A percentile compares a stretch with the other conserved stretches of the same genome.
Evolutionary conservation across 2,113 vertebrate species (phyloP).

Genomic region (Acrocephalus kingi): DNA sequence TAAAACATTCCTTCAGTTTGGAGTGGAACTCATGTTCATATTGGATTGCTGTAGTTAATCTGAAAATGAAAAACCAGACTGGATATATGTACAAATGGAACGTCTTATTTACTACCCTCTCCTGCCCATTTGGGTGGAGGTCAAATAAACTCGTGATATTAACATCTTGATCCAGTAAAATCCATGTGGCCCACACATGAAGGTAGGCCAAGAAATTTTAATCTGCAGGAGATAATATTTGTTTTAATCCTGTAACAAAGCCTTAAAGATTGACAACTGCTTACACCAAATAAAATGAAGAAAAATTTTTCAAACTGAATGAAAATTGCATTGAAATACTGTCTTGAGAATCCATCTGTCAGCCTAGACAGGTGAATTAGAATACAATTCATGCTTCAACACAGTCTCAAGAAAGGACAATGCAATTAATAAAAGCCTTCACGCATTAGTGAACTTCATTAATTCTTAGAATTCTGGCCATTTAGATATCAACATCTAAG

Average conservation of each 20-base stretch:
- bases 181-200: neutral
- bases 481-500: neutral
- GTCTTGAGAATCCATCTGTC: neutral
- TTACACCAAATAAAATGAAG: neutral
- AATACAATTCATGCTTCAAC: neutral
- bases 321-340: neutral
- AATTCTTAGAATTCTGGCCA: neutral
- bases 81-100: accelerated
- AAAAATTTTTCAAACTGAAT: neutral
- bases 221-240: neutral
- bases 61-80: neutral
- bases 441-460: neutral
- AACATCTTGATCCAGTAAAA: neutral
- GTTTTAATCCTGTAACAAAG: neutral
- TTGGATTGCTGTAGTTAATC: neutral
- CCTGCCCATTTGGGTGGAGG: neutral
- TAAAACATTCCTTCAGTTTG: neutral
- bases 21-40: neutral
- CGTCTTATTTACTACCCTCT: neutral
- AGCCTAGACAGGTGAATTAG: neutral
- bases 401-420: neutral
- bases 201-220: neutral
- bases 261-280: neutral
- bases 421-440: neutral
- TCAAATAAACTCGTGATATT: neutral